Evolutionary conservation across 2,113 vertebrate genomes (phyloP), one percentile per base, ranked within the genome.

Genomic region (Lamprotornis superbus): DNA sequence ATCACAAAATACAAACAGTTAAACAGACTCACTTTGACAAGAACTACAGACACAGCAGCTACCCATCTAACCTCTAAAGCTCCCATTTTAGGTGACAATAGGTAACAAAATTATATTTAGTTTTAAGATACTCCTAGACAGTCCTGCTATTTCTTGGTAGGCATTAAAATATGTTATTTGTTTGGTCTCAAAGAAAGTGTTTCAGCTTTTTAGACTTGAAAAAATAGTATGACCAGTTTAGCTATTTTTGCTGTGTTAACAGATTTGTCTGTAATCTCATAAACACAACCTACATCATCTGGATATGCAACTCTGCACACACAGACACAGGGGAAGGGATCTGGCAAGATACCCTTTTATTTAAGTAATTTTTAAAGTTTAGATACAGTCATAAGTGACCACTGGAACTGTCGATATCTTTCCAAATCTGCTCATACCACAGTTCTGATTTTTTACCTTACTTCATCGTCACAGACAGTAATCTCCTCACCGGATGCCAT

Each of bases 401-500:
- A 49, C 35, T 52, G 47, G 44, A 90, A 69, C 11, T 39, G 30
- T 10, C 27, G 77, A 70, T 75, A 80, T 64, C 77, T 92, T 94
- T 90, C 91, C 83, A 94, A 63, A 57, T 55, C 75, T 80, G 23
- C 80, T 93, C 40, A 65, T 37, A 79, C 65, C 74, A 91, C 70
- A 87, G 83, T 65, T 61, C 49, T 83, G 46, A 52, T 82, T 84
- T 95, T 97, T 98, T 98, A 98, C 98, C 98, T 98, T 97, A 98
- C 77, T 78, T 98, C 98, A 95, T 98, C 97, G 96, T 98, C 98
- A 98, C 57, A 97, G 94, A 98, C 71, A 94, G 97, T 97, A 97
- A 97, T 97, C 96, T 98, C 98, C 93, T 97, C 98, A 83, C 93
- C 83, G 75, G 97, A 98, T 84, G 98, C 98, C 98, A 98, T 98